These are phyloP conservation scores for Azemiops feae DNA, from an alignment of 2,113 vertebrate species.

Conservation along the genomic window DNA sequence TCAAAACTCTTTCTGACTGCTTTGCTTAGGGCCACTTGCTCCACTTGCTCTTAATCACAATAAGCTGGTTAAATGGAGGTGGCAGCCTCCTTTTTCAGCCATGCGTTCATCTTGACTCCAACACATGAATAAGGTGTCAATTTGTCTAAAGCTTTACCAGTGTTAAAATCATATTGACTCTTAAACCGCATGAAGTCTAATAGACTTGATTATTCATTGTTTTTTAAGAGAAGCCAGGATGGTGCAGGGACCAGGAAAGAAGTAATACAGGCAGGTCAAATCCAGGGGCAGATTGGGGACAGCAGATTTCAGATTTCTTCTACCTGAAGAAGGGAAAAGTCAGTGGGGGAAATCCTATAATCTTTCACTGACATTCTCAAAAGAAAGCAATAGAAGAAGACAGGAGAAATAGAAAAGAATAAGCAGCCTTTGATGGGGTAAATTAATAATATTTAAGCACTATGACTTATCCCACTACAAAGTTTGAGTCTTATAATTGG, in stretches of 20 bases:
- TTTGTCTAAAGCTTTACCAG: not conserved
- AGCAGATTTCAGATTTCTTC: not conserved
- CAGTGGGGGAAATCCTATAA: not conserved
- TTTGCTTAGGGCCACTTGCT: not conserved
- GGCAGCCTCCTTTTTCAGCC: not conserved
- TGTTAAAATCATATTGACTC: not conserved
- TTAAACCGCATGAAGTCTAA: not conserved
- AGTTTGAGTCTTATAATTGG: not conserved
- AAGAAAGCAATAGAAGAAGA: not conserved
- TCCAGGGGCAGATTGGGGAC: not conserved
- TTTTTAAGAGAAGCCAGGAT: not conserved
- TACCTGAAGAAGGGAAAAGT: not conserved
- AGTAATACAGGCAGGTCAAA: not conserved
- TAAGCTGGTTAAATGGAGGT: not conserved
- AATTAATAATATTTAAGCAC: not conserved
- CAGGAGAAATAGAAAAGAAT: not conserved
- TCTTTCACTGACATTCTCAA: not conserved
- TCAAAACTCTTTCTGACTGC: too few species aligned
- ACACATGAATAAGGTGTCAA: not conserved
- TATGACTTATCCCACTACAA: not conserved
- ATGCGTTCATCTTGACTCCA: not conserved
- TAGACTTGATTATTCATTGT: not conserved
- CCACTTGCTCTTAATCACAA: not conserved
- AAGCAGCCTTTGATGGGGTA: not conserved
- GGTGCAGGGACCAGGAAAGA: not conserved